Percentiles rank a stretch among this genome's conserved stretches.
phyloP scores from a whole-genome alignment of 2,797 vertebrate species.

The Meda fulgida region DNA sequence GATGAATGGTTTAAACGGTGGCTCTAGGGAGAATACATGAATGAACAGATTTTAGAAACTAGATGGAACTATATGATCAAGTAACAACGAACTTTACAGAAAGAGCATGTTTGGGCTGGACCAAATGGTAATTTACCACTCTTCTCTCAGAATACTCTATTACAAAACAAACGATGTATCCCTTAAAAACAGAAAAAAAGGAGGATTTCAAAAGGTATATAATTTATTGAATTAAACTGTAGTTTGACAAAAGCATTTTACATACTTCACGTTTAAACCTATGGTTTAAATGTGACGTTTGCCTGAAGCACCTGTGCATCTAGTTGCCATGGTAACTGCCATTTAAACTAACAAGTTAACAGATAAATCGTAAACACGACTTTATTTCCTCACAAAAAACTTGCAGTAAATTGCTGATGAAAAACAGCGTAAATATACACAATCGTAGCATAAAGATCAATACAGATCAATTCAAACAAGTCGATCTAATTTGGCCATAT shows the following conservation, averaged over 20 bases:
- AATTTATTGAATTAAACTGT: neutral
- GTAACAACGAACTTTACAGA: neutral
- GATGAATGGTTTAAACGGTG: neutral
- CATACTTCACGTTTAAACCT: neutral
- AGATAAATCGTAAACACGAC: neutral
- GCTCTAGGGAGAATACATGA: neutral
- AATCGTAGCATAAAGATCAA: neutral
- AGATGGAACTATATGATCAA: neutral
- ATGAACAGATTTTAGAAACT: neutral
- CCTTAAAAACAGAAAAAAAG: neutral
- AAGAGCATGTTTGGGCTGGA: constrained; percentile 6
- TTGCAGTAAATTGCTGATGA: neutral
- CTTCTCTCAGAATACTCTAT: neutral
- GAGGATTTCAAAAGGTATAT: fast-evolving
- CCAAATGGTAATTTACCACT: neutral
- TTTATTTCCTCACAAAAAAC: neutral
- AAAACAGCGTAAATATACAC: neutral
- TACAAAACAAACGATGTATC: neutral
- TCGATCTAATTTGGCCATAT: neutral
- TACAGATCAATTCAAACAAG: neutral
- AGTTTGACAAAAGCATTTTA: neutral
- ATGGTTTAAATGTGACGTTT: neutral
- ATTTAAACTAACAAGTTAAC: constrained; percentile 61
- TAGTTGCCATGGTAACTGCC: neutral
- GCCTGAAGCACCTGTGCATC: neutral